Evolutionary conservation across 2,888 invertebrate species (phyloP).

Genomic region (Hecatera dysodea): DNA sequence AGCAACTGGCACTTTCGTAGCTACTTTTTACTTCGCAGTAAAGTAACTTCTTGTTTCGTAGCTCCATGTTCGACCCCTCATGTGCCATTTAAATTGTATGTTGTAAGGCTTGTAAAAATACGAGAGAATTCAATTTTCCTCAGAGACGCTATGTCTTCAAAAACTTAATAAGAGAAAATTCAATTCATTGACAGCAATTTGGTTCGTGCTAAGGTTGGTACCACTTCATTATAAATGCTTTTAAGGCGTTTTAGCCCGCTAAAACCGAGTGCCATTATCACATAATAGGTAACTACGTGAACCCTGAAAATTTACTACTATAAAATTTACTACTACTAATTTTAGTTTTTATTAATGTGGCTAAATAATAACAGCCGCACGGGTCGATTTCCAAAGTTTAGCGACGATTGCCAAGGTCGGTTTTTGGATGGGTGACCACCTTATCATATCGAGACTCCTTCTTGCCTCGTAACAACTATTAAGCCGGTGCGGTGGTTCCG

Average conservation of each 20-base stretch:
- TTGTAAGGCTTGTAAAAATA: conserved; percentile 25
- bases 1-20: conserved; percentile 3
- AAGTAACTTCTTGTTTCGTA: conserved; percentile 1
- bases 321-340: too few relatives aligned
- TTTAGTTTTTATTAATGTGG: too few relatives aligned
- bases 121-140: conserved; percentile 27
- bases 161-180: conserved; percentile 28
- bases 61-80: not conserved
- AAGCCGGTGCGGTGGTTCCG: too few relatives aligned
- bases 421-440: too few relatives aligned
- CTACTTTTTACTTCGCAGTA: not conserved
- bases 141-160: conserved; percentile 11
- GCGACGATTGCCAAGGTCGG: too few relatives aligned
- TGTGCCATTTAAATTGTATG: conserved; percentile 2
- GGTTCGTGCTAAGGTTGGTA: conserved; percentile 4
- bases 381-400: too few relatives aligned
- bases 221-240: conserved; percentile 34
- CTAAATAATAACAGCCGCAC: too few relatives aligned
- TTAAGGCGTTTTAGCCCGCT: conserved; percentile 1
- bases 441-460: too few relatives aligned
- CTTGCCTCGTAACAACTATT: too few relatives aligned
- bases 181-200: conserved; percentile 26
- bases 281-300: too few relatives aligned
- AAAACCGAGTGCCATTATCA: conserved; percentile 9
- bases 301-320: not conserved